These are phyloP conservation scores for Cheilosia impressa DNA, from an alignment of 2,888 invertebrate species.

Conservation along the genomic window DNA sequence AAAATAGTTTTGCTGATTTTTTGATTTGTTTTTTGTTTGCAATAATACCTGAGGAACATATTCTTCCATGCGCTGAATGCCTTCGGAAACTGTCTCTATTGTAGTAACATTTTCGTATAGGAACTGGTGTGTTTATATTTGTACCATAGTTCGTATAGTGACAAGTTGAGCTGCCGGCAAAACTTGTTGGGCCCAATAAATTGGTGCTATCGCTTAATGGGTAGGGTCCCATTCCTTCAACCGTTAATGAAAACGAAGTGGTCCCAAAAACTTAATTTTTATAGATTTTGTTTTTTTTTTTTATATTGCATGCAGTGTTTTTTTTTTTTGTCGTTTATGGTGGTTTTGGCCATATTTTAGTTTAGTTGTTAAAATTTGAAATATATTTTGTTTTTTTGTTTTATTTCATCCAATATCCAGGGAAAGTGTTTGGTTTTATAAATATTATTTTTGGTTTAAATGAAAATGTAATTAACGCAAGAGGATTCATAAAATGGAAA, in stretches of 20 bases:
- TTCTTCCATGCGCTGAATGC: slow-evolving; percentile 84
- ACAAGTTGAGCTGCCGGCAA: slow-evolving; percentile 81
- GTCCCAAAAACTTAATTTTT: slow-evolving; percentile 83
- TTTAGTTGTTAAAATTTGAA: slow-evolving; percentile 50
- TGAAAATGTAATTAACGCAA: slow-evolving; percentile 69
- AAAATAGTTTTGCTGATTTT: slow-evolving; percentile 55
- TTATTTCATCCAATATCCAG: slow-evolving; percentile 72
- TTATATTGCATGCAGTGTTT: slow-evolving; percentile 70
- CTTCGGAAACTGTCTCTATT: slow-evolving; percentile 83
- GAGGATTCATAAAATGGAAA: slow-evolving; percentile 71
- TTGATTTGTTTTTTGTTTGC: slow-evolving; percentile 58
- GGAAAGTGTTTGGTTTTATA: slow-evolving; percentile 68
- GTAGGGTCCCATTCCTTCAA: slow-evolving; percentile 84
- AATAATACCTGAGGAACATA: slow-evolving; percentile 81
- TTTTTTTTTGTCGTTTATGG: slow-evolving; percentile 70
- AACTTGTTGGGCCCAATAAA: slow-evolving; percentile 83
- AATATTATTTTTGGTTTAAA: slow-evolving; percentile 70
- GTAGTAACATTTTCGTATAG: slow-evolving; percentile 83
- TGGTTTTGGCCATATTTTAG: slow-evolving; percentile 34
- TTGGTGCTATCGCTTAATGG: slow-evolving; percentile 84
- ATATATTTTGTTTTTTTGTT: slow-evolving; percentile 62
- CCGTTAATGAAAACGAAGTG: slow-evolving; percentile 84
- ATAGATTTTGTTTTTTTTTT: slow-evolving; percentile 74
- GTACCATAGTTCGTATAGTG: slow-evolving; percentile 83
- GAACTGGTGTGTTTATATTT: slow-evolving; percentile 83